Conservation (phyloP, 2,113 vertebrate genomes). For the Caranx ignobilis region DNA sequence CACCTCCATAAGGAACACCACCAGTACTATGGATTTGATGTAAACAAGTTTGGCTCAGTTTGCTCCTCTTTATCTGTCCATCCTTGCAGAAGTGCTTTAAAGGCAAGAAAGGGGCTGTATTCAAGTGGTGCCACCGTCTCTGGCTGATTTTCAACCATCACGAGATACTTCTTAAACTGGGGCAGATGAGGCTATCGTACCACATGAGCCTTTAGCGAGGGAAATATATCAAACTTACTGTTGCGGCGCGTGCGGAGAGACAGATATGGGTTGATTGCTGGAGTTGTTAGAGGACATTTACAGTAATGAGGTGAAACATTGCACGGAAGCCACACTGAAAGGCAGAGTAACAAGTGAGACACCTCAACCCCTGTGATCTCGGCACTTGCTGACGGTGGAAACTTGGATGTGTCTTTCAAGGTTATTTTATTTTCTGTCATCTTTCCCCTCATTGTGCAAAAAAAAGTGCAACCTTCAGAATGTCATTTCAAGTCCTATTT, state of each 20-base stretch:
- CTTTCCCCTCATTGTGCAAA: constrained; percentile 1
- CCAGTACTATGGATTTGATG: neutral
- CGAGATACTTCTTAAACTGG: constrained; percentile 49
- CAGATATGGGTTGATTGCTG: constrained; percentile 54
- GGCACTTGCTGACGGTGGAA: constrained; percentile 40
- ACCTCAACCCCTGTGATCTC: constrained; percentile 41
- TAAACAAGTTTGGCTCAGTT: constrained; percentile 4
- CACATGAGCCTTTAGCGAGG: constrained; percentile 17
- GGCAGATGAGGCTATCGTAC: constrained; percentile 46
- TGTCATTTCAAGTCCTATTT: constrained; percentile 15
- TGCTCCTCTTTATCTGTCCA: neutral
- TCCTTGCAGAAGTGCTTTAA: neutral
- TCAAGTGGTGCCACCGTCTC: constrained; percentile 1
- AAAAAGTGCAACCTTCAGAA: neutral
- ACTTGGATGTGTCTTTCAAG: constrained; percentile 43
- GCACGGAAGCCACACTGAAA: constrained; percentile 45
- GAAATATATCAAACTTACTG: constrained; percentile 46
- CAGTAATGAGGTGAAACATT: constrained; percentile 63
- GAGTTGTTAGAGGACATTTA: constrained; percentile 62
- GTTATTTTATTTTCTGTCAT: constrained; percentile 40
- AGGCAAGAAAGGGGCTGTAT: neutral
- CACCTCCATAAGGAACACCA: neutral
- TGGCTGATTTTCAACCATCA: constrained; percentile 40
- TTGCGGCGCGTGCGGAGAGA: constrained; percentile 25
- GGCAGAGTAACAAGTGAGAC: constrained; percentile 33